phyloP scores from a whole-genome alignment of 2,113 vertebrate genomes.

The Oenanthe oenanthe region DNA sequence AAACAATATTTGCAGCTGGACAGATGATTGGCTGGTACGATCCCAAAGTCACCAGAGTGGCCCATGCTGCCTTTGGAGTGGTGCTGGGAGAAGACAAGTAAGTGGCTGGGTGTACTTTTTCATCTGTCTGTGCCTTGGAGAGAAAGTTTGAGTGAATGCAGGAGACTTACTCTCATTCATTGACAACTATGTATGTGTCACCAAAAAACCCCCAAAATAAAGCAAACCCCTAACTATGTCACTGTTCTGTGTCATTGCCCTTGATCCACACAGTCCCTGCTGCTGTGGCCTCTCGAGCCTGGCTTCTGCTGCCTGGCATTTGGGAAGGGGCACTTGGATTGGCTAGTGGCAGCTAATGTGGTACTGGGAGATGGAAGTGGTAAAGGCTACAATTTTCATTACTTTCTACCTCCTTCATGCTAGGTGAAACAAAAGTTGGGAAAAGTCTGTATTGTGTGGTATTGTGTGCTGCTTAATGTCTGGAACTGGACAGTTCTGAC shows the following conservation, averaged over 20 bases:
- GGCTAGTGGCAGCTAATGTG: not conserved
- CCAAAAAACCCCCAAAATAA: not conserved
- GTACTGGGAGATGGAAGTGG: not conserved
- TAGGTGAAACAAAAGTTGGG: not conserved
- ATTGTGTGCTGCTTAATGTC: not conserved
- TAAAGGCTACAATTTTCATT: not conserved
- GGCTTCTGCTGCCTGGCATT: not conserved
- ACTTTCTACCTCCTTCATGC: not conserved
- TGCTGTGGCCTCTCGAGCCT: not conserved
- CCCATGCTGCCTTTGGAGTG: slow-evolving; percentile 92
- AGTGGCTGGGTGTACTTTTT: slow-evolving; percentile 56
- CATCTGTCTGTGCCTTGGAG: not conserved
- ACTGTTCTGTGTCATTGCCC: not conserved
- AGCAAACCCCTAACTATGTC: not conserved
- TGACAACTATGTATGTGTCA: not conserved
- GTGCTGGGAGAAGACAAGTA: slow-evolving; percentile 98
- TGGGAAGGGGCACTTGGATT: not conserved
- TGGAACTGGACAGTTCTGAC: not conserved
- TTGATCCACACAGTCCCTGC: not conserved
- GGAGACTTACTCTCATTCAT: not conserved
- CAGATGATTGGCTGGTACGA: slow-evolving; percentile 96
- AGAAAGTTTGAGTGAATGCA: not conserved
- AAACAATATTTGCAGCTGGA: slow-evolving; percentile 87
- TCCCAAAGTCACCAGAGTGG: slow-evolving; percentile 86
- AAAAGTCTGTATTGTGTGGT: not conserved